phyloP scores from a whole-genome alignment of 2,113 vertebrate species.

The Phycodurus eques region DNA sequence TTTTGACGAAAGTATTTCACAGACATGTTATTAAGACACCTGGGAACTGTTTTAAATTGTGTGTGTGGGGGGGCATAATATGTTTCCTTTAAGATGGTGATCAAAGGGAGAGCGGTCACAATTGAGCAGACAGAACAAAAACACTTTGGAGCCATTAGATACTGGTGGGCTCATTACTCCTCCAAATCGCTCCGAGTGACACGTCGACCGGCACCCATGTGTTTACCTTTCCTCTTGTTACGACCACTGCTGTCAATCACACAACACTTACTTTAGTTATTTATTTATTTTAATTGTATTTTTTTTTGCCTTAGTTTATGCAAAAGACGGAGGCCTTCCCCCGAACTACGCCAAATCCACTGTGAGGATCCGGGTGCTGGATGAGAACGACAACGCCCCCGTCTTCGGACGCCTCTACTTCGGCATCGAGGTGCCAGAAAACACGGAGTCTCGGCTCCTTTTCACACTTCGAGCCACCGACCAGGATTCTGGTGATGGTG shows the following conservation, averaged over 20 bases:
- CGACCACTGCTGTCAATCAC: neutral
- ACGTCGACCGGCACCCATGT: neutral
- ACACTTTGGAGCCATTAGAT: constrained; percentile 1
- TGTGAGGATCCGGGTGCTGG: constrained; percentile 78
- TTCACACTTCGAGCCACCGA: constrained; percentile 85
- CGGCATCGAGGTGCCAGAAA: constrained; percentile 88
- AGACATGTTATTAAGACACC: neutral
- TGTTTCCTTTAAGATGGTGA: neutral
- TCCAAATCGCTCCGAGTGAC: neutral
- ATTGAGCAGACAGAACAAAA: neutral
- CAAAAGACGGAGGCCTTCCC: constrained; percentile 84
- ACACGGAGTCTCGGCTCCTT: constrained; percentile 78
- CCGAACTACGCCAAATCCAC: constrained; percentile 82
- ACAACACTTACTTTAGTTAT: neutral
- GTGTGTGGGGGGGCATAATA: neutral
- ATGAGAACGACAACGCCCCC: constrained; percentile 89
- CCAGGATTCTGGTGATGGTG: constrained; percentile 78
- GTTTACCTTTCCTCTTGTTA: neutral
- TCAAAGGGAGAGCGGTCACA: neutral
- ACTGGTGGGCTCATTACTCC: neutral
- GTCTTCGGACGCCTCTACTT: constrained; percentile 80
- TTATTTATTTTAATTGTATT: neutral
- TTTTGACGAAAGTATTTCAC: no score
- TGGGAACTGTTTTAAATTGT: neutral
- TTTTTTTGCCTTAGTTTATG: constrained; percentile 78